Evolutionary conservation across 2,113 vertebrate genomes (phyloP).

Genomic region (Callaeas wilsoni): DNA sequence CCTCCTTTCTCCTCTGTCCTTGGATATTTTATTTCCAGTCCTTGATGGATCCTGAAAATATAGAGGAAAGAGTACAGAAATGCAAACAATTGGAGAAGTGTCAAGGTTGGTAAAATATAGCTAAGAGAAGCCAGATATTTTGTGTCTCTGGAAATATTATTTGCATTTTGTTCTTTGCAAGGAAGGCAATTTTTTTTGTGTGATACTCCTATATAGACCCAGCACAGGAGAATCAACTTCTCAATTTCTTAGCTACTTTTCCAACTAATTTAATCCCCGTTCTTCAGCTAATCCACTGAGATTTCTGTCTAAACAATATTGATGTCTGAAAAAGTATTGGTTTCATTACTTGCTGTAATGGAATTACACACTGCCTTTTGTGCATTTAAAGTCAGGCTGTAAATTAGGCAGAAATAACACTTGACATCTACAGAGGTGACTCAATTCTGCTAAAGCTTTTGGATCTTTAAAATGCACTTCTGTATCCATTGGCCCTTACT

Average conservation of each 20-base stretch:
- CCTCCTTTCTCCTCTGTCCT: neutral
- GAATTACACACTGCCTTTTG: neutral
- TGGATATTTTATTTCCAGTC: neutral
- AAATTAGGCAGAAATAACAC: constrained; percentile 11
- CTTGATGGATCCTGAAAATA: neutral
- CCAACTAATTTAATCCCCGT: constrained; percentile 1
- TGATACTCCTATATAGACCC: neutral
- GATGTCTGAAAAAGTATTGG: neutral
- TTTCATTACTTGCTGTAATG: constrained; percentile 38
- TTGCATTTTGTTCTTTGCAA: neutral
- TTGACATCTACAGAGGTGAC: neutral
- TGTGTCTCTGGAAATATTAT: neutral
- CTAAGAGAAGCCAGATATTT: neutral
- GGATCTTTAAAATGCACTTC: neutral
- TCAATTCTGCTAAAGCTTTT: neutral
- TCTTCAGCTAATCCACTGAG: neutral
- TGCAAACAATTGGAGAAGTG: neutral
- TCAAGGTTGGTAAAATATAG: neutral
- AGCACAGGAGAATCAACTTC: neutral
- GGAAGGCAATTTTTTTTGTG: neutral
- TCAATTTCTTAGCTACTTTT: neutral
- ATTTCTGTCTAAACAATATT: constrained; percentile 6
- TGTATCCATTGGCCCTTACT: neutral
- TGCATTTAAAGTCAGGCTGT: neutral
- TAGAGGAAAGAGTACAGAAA: neutral